Evolutionary conservation across 1,140 invertebrate genomes (phyloP).

Genomic region (Trachymyrmex cornetzi): DNA sequence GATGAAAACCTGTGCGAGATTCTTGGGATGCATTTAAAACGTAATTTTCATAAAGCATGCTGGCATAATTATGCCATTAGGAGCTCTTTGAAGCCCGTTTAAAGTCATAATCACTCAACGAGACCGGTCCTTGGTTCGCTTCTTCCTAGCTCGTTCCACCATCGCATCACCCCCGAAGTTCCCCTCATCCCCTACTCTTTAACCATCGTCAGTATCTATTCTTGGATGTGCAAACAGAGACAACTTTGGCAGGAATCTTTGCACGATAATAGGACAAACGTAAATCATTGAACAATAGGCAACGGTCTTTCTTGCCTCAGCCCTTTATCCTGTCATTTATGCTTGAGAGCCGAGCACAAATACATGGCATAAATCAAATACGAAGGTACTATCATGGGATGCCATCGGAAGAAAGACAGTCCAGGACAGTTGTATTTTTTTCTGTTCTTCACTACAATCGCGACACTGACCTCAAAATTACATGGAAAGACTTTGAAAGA

Average conservation of each 20-base stretch:
- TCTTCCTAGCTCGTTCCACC: conserved; percentile 64
- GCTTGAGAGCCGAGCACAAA: conserved; percentile 60
- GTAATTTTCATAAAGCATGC: conserved; percentile 73
- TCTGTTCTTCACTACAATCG: background rate
- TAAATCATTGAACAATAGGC: conserved; percentile 79
- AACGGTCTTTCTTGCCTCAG: conserved; percentile 59
- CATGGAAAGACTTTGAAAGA: background rate
- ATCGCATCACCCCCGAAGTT: background rate
- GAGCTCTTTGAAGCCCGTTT: conserved; percentile 74
- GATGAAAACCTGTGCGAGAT: conserved; percentile 62
- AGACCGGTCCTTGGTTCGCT: conserved; percentile 57
- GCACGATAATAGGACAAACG: conserved; percentile 74
- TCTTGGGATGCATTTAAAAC: conserved; percentile 68
- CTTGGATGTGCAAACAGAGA: conserved; percentile 53
- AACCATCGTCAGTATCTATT: conserved; percentile 43
- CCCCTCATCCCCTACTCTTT: background rate
- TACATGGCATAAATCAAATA: conserved; percentile 74
- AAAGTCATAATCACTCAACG: conserved; percentile 76
- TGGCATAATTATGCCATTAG: conserved; percentile 74
- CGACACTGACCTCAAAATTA: background rate
- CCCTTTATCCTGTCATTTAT: conserved; percentile 69
- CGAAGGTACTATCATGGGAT: conserved; percentile 48
- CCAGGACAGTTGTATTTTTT: conserved; percentile 17
- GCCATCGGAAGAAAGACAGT: conserved; percentile 42
- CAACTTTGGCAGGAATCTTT: conserved; percentile 74